Conservation (phyloP, 35 echinoderm and acorn worm genomes). For the Stichopus chloronotus region DNA sequence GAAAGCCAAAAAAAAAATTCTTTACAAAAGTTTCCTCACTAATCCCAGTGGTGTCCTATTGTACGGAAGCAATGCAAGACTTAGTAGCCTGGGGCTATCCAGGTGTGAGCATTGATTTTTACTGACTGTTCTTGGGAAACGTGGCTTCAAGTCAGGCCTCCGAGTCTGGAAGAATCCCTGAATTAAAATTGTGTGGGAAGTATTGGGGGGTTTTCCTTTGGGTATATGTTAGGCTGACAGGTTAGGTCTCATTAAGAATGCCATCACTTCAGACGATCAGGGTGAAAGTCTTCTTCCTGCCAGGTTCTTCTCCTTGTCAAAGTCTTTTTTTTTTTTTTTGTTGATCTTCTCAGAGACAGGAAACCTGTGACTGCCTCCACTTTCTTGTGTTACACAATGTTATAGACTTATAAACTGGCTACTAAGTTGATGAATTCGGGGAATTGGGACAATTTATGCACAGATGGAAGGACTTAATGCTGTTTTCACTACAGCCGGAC, state of each 20-base stretch:
- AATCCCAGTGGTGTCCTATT: constrained; percentile 15
- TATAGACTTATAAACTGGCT: not conserved
- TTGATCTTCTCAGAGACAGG: not conserved
- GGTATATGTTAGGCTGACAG: not conserved
- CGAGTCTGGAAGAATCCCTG: not conserved
- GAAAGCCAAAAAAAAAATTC: not conserved
- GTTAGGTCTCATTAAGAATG: constrained; percentile 8
- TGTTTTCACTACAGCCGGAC: not conserved
- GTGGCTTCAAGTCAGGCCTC: not conserved
- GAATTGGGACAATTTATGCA: constrained; percentile 20
- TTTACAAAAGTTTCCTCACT: not conserved
- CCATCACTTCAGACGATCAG: not conserved
- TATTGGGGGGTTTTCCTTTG: not conserved
- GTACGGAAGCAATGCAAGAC: not conserved
- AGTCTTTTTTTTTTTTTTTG: no score
- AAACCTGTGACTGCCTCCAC: not conserved
- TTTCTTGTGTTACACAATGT: not conserved
- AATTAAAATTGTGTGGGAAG: constrained; percentile 11
- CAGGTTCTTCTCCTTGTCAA: no score
- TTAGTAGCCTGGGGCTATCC: not conserved
- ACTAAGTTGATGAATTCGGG: not conserved
- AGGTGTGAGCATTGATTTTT: constrained; percentile 20
- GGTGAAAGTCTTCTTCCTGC: not conserved
- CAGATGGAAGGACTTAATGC: not conserved
- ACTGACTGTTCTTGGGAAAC: not conserved